Evolutionary conservation across 2,797 vertebrate species (phyloP), one percentile per base, ranked within the genome.

Genomic region (Somateria mollissima): DNA sequence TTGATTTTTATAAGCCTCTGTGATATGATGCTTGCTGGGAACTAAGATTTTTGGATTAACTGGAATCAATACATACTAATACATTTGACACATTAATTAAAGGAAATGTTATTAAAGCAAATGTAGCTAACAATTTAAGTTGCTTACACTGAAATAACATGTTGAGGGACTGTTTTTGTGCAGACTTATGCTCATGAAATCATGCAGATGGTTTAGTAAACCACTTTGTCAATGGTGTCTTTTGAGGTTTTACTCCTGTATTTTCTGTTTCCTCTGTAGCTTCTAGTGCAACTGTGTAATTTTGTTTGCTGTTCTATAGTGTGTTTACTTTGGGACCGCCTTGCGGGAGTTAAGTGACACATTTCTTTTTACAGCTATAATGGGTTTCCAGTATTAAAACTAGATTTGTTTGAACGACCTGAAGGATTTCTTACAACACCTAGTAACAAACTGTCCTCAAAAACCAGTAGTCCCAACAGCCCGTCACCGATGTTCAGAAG

Each of bases 401-500:
- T 98, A 78, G 98, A 99, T 93, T 98, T 99, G 66, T 99, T 99
- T 97, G 99, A 99, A 94, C 98, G 98, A 37, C 98, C 99, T 30
- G 98, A 98, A 86, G 98, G 98, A 80, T 97, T 98, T 94, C 96
- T 98, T 32, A 98, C 96, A 94, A 96, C 97, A 90, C 97, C 95
- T 77, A 98, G 98, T 65, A 98, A 97, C 93, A 98, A 98, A 89
- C 90, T 98, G 75, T 97, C 98, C 82, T 97, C 98, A 57, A 99
- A 99, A 96, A 98, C 98, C 97, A 98, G 97, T 97, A 99, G 98
- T 97, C 99, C 99, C 15, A 98, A 98, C 95, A 99, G 99, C 93
- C 99, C 99, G 12, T 98, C 98, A 0, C 98, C 99, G 36, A 99
- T 99, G 98, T 99, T 99, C 94, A 98, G 99, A 92, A 99, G 99